Evolutionary conservation across 1,140 invertebrate genomes (phyloP), one percentile per base, ranked within the genome.

Genomic region (Macrotrachela quadricornifera): DNA sequence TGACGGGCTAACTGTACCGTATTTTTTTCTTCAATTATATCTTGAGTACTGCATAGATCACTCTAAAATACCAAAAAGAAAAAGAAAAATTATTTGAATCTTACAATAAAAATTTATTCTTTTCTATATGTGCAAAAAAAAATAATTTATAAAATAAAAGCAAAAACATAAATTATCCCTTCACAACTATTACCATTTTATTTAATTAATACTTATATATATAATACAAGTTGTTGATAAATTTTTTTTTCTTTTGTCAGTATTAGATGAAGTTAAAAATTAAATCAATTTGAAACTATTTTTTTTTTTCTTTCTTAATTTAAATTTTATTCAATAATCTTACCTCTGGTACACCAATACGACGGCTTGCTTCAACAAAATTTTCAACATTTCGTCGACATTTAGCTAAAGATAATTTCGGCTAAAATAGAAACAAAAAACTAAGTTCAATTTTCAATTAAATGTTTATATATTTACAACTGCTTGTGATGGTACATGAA

Each of bases 331-430:
- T 11, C 14, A 41, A 10, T 9, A 8, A 49, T n/a, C 9, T 79
- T 72, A 91, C 87, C 79, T 90, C 83, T 72, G 85, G 80, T 13
- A 92, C 84, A 40, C 87, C 87, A 59, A 91, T 85, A 66, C 78
- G 82, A 54, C 82, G 76, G 72, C 87, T 91, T 14, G 87, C 87
- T 62, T 88, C 83, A 56, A 92, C 70, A 64, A 92, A 92, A 71
- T 91, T 91, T 64, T 92, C 86, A 14, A 91, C 85, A 71, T 92
- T 92, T 62, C 83, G 75, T 62, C 85, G 75, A 74, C 85, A 90
- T 62, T 87, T 78, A 12, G 87, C 83, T 78, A 87, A 81, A 17
- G 85, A 85, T 54, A 92, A 70, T 67, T 90, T 88, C 46, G 86
- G 85, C 85, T 90, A 68, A 14, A 13, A 39, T 18, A 58, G 62